Evolutionary conservation across 2,113 vertebrate genomes (phyloP), one percentile per base, ranked within the genome.

Genomic region (Falcunculus frontatus): DNA sequence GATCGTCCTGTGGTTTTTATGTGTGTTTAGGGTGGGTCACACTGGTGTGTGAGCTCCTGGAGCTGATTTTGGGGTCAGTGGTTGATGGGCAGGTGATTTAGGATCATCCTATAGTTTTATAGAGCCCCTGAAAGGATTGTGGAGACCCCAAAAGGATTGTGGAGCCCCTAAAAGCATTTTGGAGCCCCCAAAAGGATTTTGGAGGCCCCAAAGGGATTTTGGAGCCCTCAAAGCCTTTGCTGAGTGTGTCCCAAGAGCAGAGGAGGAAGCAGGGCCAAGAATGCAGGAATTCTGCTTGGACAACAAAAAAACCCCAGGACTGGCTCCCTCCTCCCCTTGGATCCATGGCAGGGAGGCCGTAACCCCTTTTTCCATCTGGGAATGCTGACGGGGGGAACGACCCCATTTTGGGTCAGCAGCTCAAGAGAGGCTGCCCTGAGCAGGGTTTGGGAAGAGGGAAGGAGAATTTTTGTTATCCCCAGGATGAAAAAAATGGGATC

Each of bases 261-360:
- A 95, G 94, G 89, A 89, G 63, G 41, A 85, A 97, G 92, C 84
- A 83, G 14, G 80, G 69, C 57, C 73, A 89, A 73, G 87, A 91
- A 86, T 78, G 90, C 76, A 62, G 90, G 92, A 87, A 92, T 87
- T 62, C 57, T 91, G 80, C 32, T 21, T 62, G 35, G 81, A 49
- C 86, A 95, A 91, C 84, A 95, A 76, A 94, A 70, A 89, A 96
- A 95, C 93, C 53, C 5, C 13, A 6, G 13, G 35, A 22, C 9
- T 2, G 44, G 68, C 56, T 87, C 62, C 90, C 41, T 87, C 80
- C 64, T 80, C 44, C 62, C 57, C 37, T 47, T 14, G 72, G 88
- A 44, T 2, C 17, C 37, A 37, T 26, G 62, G 79, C 81, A 81
- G 65, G 55, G 87, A 94, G 93, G 86, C 93, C 82, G 3, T 11